Evolutionary conservation across 2,113 vertebrate species (phyloP).

Genomic region (Ia io): DNA sequence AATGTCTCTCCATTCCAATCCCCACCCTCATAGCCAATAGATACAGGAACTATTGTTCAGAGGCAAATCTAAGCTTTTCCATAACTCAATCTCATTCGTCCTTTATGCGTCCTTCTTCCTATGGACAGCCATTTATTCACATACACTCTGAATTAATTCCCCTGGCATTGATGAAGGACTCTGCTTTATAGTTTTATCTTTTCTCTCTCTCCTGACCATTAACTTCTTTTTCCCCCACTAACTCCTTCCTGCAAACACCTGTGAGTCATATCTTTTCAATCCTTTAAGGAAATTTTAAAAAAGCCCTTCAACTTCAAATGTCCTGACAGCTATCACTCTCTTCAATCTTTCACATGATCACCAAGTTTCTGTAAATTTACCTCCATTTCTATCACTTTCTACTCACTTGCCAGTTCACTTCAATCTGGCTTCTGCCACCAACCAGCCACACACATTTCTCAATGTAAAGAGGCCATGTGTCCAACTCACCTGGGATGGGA

Average conservation of each 20-base stretch:
- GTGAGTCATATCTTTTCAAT: background rate
- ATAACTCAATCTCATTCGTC: background rate
- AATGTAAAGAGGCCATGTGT: background rate
- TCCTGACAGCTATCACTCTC: background rate
- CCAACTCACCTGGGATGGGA: constrained; percentile 30
- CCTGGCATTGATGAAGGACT: background rate
- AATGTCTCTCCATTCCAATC: background rate
- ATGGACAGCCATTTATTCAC: background rate
- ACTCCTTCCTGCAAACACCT: background rate
- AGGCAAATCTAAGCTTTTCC: background rate
- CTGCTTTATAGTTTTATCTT: background rate
- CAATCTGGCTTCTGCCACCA: background rate
- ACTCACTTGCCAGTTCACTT: background rate
- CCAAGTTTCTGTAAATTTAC: background rate
- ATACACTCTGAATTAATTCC: background rate
- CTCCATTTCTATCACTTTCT: background rate
- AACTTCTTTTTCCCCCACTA: background rate
- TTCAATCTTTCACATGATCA: background rate
- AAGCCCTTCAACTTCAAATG: background rate
- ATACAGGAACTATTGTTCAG: background rate
- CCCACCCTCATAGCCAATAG: background rate
- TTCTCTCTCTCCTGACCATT: background rate
- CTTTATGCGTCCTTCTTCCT: background rate
- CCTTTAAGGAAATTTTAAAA: background rate
- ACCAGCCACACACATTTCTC: background rate